Evolutionary conservation across 1,140 invertebrate species (phyloP).

Genomic region (Drosophila rhopaloa): DNA sequence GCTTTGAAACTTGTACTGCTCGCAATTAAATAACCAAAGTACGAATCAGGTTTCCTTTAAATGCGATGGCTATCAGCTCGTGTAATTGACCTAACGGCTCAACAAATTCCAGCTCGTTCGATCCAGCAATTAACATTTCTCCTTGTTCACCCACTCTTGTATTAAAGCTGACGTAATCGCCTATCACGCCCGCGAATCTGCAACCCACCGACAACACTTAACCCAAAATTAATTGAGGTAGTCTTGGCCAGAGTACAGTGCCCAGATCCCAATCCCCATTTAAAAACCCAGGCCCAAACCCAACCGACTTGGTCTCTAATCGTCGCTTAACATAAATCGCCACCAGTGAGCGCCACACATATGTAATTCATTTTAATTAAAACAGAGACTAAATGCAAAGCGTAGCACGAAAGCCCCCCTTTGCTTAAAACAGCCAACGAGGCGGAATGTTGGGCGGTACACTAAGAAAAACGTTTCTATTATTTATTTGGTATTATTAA

Average conservation of each 20-base stretch:
- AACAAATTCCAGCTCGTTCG: slow-evolving; percentile 44
- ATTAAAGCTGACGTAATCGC: slow-evolving; percentile 59
- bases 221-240: slow-evolving; percentile 70
- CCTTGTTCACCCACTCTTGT: slow-evolving; percentile 9
- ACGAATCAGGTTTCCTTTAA: slow-evolving; percentile 16
- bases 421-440: slow-evolving; percentile 14
- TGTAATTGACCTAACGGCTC: slow-evolving; percentile 28
- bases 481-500: too few species aligned
- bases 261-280: slow-evolving; percentile 13
- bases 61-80: slow-evolving; percentile 15
- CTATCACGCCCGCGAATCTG: slow-evolving; percentile 65
- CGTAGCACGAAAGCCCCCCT: slow-evolving; percentile 24
- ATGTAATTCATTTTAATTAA: slow-evolving; percentile 70
- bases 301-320: slow-evolving; percentile 52
- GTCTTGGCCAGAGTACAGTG: slow-evolving; percentile 20
- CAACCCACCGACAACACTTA: slow-evolving; percentile 50
- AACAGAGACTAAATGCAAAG: slow-evolving; percentile 64
- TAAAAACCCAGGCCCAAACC: slow-evolving; percentile 7
- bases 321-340: slow-evolving; percentile 77
- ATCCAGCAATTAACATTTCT: slow-evolving; percentile 39
- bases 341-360: slow-evolving; percentile 49
- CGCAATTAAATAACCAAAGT: background rate
- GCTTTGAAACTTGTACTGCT: background rate
- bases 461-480: background rate
- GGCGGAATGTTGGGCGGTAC: slow-evolving; percentile 20